phyloP scores from a whole-genome alignment of 2,888 invertebrate genomes.

The Diarsia dahlii region DNA sequence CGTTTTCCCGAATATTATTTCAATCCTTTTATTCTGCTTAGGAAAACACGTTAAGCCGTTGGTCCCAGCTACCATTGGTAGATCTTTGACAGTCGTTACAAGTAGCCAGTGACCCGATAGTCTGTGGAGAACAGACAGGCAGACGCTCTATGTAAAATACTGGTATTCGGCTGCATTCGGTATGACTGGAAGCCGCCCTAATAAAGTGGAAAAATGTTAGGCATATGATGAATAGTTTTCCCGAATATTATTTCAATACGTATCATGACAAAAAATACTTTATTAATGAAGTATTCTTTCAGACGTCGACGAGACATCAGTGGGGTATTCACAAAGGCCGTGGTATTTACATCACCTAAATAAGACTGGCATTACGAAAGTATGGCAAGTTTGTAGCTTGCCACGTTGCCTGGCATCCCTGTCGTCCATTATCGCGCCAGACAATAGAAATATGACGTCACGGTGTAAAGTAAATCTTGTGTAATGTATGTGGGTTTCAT shows the following conservation, averaged over 20 bases:
- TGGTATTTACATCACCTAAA: constrained; percentile 68
- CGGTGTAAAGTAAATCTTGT: constrained; percentile 32
- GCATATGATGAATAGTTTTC: too few species aligned
- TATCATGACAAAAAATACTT: not conserved
- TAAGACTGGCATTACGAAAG: constrained; percentile 65
- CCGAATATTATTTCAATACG: too few species aligned
- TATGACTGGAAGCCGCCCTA: too few species aligned
- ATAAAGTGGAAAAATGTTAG: too few species aligned
- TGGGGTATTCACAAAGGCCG: constrained; percentile 69
- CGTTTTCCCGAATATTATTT: not conserved
- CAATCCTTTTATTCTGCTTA: not conserved
- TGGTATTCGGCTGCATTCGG: too few species aligned
- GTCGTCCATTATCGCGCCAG: constrained; percentile 30
- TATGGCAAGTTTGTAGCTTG: constrained; percentile 41
- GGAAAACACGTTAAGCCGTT: too few species aligned
- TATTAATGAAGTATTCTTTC: not conserved
- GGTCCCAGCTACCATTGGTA: too few species aligned
- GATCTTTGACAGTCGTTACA: too few species aligned
- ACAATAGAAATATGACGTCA: constrained; percentile 42
- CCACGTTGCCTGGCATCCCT: constrained; percentile 24
- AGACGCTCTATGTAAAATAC: too few species aligned
- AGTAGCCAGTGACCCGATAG: too few species aligned
- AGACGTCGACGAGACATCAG: constrained; percentile 55
- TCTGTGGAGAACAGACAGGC: too few species aligned
- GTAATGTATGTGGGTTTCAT: constrained; percentile 31